Percentiles rank a stretch among this genome's conserved stretches.
phyloP scores from a whole-genome alignment of 2,113 vertebrate species.

The Megaceryle torquata region DNA sequence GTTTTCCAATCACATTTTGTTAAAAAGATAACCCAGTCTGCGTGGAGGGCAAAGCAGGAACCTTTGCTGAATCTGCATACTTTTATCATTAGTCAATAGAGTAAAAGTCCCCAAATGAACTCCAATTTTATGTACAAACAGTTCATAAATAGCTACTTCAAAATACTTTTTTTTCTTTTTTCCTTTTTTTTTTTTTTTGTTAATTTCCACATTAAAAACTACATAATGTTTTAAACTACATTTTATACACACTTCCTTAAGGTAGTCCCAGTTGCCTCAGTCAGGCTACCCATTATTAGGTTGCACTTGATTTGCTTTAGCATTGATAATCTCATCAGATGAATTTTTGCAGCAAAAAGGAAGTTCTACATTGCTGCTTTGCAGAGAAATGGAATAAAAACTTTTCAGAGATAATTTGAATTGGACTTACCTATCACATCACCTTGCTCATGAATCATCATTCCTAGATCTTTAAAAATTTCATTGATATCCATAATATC shows the following conservation, averaged over 20 bases:
- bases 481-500: slow-evolving; percentile 97
- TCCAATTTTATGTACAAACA: neutral
- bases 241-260: neutral
- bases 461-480: slow-evolving; percentile 97
- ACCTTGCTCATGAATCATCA: slow-evolving; percentile 98
- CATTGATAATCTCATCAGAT: neutral
- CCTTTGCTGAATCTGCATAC: neutral
- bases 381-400: neutral
- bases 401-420: neutral
- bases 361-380: neutral
- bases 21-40: neutral
- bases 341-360: neutral
- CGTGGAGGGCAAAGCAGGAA: neutral
- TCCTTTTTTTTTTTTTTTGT: neutral
- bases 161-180: neutral
- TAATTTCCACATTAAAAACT: neutral
- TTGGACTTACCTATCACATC: slow-evolving; percentile 90
- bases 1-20: neutral
- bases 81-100: neutral
- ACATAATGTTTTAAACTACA: neutral
- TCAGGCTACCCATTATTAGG: neutral
- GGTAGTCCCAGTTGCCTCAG: neutral
- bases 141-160: neutral
- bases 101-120: neutral
- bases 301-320: neutral